These are phyloP conservation scores for Ectropis crepuscularia DNA, from an alignment of 2,888 invertebrate species.

Conservation along the genomic window DNA sequence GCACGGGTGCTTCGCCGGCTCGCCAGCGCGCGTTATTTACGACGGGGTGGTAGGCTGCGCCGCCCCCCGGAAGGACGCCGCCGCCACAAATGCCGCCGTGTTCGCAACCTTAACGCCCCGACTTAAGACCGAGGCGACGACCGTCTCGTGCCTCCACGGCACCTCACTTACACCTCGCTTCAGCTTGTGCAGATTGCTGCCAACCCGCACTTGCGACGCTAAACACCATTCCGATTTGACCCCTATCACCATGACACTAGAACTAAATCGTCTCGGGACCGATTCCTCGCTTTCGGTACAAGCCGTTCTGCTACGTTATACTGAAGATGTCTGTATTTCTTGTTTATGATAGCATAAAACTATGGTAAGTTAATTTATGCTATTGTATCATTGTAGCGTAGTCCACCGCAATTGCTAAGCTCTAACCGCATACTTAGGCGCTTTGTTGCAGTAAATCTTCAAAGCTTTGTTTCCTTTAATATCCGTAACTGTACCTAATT, in stretches of 20 bases:
- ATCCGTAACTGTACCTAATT: slow-evolving; percentile 19
- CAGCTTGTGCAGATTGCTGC: slow-evolving; percentile 78
- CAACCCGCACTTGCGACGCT: slow-evolving; percentile 64
- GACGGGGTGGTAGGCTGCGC: slow-evolving; percentile 71
- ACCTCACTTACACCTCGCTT: slow-evolving; percentile 71
- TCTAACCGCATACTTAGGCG: slow-evolving; percentile 38
- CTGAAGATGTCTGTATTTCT: slow-evolving; percentile 76
- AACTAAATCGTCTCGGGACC: slow-evolving; percentile 57
- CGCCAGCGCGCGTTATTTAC: slow-evolving; percentile 84
- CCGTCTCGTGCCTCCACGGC: slow-evolving; percentile 56
- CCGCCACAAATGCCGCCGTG: slow-evolving; percentile 57
- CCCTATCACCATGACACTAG: slow-evolving; percentile 69
- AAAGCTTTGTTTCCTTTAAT: slow-evolving; percentile 22
- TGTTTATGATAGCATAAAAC: slow-evolving; percentile 78
- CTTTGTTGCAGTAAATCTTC: slow-evolving; percentile 54
- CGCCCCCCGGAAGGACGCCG: slow-evolving; percentile 76
- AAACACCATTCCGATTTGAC: slow-evolving; percentile 68
- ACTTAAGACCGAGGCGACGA: slow-evolving; percentile 46
- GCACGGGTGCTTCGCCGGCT: slow-evolving; percentile 84
- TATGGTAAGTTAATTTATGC: slow-evolving; percentile 73
- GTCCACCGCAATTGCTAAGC: slow-evolving; percentile 53
- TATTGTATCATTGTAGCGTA: slow-evolving; percentile 61
- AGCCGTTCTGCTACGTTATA: slow-evolving; percentile 68
- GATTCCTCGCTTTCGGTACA: slow-evolving; percentile 58
- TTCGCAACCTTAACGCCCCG: slow-evolving; percentile 51